Base-by-base conservation (phyloP, 2,113 vertebrate genomes). In the Dolichallabes microphthalmus region DNA sequence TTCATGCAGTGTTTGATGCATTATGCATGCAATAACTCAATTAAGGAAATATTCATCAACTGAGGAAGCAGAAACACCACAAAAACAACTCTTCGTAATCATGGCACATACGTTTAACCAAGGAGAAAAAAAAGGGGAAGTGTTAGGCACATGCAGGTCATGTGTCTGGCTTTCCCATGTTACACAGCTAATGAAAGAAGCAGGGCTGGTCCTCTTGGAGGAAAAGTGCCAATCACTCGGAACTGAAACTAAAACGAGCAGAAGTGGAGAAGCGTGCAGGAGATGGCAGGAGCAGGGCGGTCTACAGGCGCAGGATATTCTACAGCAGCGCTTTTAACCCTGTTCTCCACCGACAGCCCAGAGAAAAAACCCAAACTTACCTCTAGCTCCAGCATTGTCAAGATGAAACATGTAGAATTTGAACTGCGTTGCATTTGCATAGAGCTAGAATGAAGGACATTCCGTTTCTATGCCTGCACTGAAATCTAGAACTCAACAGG, bases 91-190 rank as follows among this genome's bases (percentile, higher is more conserved):
- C 57, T 35, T 81, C 68, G 61, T 63, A 15, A 82, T 35, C 25
- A 76, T 11, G 52, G 14, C 20, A 60, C 57, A 86, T 13, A 80
- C 53, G 32, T 80, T 64, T 64, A 52, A 82, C 74, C 19, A 68
- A 45, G 71, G 78, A 55, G n/a, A 30, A 50, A 84, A n/a, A n/a
- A 25, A 35, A 55, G 11, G 68, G 35, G 52, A 66, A 79, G 58
- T 73, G 60, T 80, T 76, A 86, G 68, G 82, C 50, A 85, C 88
- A 89, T 89, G 88, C 88, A 83, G 60, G 71, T 83, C 69, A 83
- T 35, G 76, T 84, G 39, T 64, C 69, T 74, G 76, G 53, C 80
- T 84, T 75, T 78, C 58, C 55, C 39, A 74, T 73, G 82, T 69
- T 80, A 78, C 79, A 74, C 57, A 82, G 83, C 45, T 66, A 87